Evolutionary conservation across 2,888 invertebrate species (phyloP).

Genomic region (Melanostoma scalare): DNA sequence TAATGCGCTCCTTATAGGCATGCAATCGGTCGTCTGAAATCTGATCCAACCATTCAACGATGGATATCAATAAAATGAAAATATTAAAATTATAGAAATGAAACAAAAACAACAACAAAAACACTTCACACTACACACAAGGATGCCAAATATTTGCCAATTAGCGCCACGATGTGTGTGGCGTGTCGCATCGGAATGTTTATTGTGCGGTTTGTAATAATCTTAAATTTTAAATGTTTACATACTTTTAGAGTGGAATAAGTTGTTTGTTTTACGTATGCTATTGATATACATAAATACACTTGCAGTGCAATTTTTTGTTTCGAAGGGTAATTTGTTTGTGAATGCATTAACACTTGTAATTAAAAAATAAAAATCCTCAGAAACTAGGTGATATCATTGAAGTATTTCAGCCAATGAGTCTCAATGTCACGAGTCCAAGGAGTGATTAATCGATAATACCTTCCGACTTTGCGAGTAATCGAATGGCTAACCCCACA

Average conservation of each 20-base stretch:
- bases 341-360: constrained; percentile 59
- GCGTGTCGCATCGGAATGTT: constrained; percentile 37
- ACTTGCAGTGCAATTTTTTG: constrained; percentile 1
- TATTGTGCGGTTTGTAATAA: constrained; percentile 52
- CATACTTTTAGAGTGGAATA: constrained; percentile 55
- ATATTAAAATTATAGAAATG: not conserved
- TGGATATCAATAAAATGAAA: constrained; percentile 24
- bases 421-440: not conserved
- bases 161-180: constrained; percentile 58
- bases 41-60: constrained; percentile 33
- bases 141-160: constrained; percentile 64
- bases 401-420: not conserved
- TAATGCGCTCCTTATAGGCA: not conserved
- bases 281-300: not conserved
- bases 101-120: not conserved
- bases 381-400: constrained; percentile 32
- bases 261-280: constrained; percentile 18
- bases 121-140: constrained; percentile 40
- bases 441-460: not conserved
- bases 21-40: constrained; percentile 22
- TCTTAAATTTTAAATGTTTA: constrained; percentile 52
- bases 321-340: constrained; percentile 33
- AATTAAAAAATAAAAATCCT: constrained; percentile 27
- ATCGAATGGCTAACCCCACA: not conserved
- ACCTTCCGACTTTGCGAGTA: not conserved